Evolutionary conservation across 2,797 vertebrate genomes (phyloP), one percentile per base, ranked within the genome.

Genomic region (Typhlichthys eigenmanni): DNA sequence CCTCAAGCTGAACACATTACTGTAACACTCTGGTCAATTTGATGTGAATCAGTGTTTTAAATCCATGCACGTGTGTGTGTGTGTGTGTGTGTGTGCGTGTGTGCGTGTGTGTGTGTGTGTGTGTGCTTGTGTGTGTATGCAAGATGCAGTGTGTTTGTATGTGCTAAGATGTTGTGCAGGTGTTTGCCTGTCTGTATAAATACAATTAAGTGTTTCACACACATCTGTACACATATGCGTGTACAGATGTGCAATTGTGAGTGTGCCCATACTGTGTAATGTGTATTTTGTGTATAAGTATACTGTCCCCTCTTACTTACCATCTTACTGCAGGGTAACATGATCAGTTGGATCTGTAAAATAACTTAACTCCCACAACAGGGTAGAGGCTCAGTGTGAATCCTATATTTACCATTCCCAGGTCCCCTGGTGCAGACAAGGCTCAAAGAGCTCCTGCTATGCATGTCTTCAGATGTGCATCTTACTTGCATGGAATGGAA

Each of bases 1-100:
- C 69, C 66, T 80, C 66, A 74, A 84, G 79, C 68, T 68, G 65
- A 72, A 82, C 71, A 65, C 71, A 68, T 79, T 71, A 77, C 69
- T 73, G 75, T 62, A 81, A 79, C 58, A 80, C 62, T 70, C 66
- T 54, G 66, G 64, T 71, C 64, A 32, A 65, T 60, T 74, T 45
- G 50, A 60, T 59, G 60, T 72, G 60, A 48, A 55, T 19, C 16
- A 34, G 13, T 12, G 54, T 45, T 8, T 58, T 47, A 14, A 47
- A 1, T 58, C 34, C 13, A 8, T 58, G 56, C 47, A 14, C 16
- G 1, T 47, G 45, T 58, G 45, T 47, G 58, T 47, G 46, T 59
- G 16, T 24, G 17, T 59, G 58, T 59, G 58, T 29, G 58, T 47
- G 17, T 59, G 46, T 59, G 58, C 8, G 45, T 59, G 57, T 47